Percentiles rank a stretch among this genome's conserved stretches.
phyloP scores from a whole-genome alignment of 2,113 vertebrate genomes.

The Serilophus lunatus region DNA sequence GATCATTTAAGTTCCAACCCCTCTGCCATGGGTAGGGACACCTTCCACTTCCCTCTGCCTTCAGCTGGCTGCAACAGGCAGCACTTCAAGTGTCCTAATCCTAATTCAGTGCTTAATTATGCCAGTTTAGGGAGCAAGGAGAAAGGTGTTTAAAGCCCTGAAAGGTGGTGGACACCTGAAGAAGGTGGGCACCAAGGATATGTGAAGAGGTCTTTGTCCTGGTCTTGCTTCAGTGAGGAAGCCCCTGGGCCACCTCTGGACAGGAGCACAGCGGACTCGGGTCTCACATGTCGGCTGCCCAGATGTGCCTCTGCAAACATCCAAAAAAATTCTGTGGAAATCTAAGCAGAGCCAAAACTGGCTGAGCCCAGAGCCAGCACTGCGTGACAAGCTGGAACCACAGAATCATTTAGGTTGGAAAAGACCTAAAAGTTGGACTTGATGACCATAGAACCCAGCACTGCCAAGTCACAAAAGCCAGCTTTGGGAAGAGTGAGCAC shows the following conservation, averaged over 20 bases:
- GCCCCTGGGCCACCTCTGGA: neutral
- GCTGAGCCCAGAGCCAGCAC: neutral
- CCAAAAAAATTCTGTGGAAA: neutral
- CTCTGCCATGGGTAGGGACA: neutral
- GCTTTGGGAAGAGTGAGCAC: neutral
- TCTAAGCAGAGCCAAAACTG: neutral
- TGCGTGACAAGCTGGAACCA: neutral
- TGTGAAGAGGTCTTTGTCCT: neutral
- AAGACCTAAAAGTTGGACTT: neutral
- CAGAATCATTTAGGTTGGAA: neutral
- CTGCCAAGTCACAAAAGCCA: neutral
- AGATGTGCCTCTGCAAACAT: neutral
- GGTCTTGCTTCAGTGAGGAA: neutral
- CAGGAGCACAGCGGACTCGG: fast-evolving
- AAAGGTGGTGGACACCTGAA: neutral
- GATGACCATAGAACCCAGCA: neutral
- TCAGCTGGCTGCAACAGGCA: neutral
- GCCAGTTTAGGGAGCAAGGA: neutral
- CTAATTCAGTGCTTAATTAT: fast-evolving
- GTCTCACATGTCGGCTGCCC: fast-evolving
- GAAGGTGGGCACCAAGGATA: neutral
- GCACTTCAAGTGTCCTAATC: neutral
- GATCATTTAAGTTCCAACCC: neutral
- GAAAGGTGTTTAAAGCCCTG: neutral
- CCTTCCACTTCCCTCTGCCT: neutral